Evolutionary conservation across 2,888 invertebrate genomes (phyloP), one percentile per base, ranked within the genome.

Genomic region (Scaptomyza caliginosa): DNA sequence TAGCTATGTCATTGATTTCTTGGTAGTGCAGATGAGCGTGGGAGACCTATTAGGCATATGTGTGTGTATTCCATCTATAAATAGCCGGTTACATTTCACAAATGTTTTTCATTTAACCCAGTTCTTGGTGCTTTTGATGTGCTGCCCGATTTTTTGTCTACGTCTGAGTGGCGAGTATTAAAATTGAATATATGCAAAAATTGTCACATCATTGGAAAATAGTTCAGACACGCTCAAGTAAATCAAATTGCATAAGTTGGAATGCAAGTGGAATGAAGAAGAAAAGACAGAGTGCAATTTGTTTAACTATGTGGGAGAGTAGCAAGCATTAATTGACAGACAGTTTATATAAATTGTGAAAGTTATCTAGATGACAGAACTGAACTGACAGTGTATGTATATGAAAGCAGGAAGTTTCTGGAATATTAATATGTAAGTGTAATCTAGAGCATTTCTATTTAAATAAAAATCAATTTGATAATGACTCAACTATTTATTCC

Each of bases 171-270:
- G 21, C 0, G 23, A 19, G 58, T 43, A 56, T 49, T 59, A 23
- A 54, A 38, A 43, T 50, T 32, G 34, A 52, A 68, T 67, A 68
- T 67, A 74, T 76, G 66, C 60, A 23, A 58, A 58, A 70, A 86
- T 66, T 58, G 85, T 86, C 86, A 83, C 83, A 86, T 86, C 63
- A 78, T 49, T 63, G 46, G 34, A 54, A 54, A 58, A 26, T 56
- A 60, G 38, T 72, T 65, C 30, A 43, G 54, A 63, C 62, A 68
- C 56, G 74, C 68, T 62, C 52, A 39, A 57, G 17, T 32, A 51
- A 57, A 65, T 49, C 55, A 28, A 73, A 73, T 83, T 78, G 71
- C 77, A 74, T 71, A 77, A 78, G 32, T 43, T 30, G 21, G 28
- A 74, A 24, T 43, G 34, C 23, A 36, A 21, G 28, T 11, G 23